Base-by-base conservation (phyloP, 2,888 invertebrate species). In the Aphrophora alni region DNA sequence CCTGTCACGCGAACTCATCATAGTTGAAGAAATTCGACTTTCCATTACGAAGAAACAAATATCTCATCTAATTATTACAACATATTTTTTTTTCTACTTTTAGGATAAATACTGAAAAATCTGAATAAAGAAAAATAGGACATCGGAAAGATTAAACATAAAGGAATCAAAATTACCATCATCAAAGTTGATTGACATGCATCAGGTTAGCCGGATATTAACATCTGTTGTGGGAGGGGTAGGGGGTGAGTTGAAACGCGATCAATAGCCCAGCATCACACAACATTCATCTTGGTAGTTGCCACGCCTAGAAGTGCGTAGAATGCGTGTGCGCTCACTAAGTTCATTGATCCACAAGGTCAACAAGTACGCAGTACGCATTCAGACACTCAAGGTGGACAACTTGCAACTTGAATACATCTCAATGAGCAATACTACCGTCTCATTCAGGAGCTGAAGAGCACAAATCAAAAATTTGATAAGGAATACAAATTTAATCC, bases 121-220 rank as follows among this genome's bases (percentile, higher is more conserved):
- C 3, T 33, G 3, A 8, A 33, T 8, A 33, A 33, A 7, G 44
- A 1, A 44, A 44, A 44, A 44, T 44, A 44, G 44, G 44, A 2
- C 44, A 44, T 2, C 44, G 44, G 44, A 17, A 17, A 44, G 17
- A 44, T 44, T 14, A 17, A 44, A 14, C 44, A 10, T 44, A 44
- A 14, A n/a, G n/a, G n/a, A n/a, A n/a, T n/a, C n/a, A n/a, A 44
- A 44, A 44, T 44, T 44, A 44, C 7, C 44, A 44, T 59, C 14
- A 59, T 21, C 59, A 14, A n/a, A 59, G 59, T 59, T 59, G 59
- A 59, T 59, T 21, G 59, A 59, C 59, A 59, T 59, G 59, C 59
- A 59, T 59, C 59, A 59, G 59, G 59, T 59, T 59, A 59, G n/a
- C 59, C 59, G 59, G 59, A 59, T 59, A 59, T 59, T 59, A 59